Percentiles rank a stretch among this genome's conserved stretches.
Evolutionary conservation across 2,888 invertebrate genomes (phyloP).

Genomic region (Drosophila macrospina): DNA sequence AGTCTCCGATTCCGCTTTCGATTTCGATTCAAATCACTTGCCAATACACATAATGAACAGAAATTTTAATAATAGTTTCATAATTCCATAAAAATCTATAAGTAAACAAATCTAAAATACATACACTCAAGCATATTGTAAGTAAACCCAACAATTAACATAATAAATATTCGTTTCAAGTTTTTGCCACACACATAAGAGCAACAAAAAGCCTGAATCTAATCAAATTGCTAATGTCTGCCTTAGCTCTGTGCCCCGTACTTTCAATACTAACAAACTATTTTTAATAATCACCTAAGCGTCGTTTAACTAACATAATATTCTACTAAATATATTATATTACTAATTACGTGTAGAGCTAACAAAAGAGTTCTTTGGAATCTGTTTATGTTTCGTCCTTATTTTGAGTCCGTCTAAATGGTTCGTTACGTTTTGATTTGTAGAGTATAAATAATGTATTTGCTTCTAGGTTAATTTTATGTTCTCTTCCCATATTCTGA

Average conservation of each 20-base stretch:
- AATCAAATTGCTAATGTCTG: slow-evolving; percentile 53
- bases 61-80: slow-evolving; percentile 53
- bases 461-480: slow-evolving; percentile 65
- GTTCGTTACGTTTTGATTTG: slow-evolving; percentile 58
- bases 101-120: slow-evolving; percentile 39
- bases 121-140: slow-evolving; percentile 73
- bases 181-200: slow-evolving; percentile 51
- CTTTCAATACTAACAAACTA: slow-evolving; percentile 28
- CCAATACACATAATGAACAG: slow-evolving; percentile 21
- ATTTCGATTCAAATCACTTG: slow-evolving; percentile 18
- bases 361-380: slow-evolving; percentile 71
- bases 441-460: slow-evolving; percentile 62
- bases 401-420: slow-evolving; percentile 55
- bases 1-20: slow-evolving; percentile 30
- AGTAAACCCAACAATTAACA: slow-evolving; percentile 70
- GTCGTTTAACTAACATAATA: slow-evolving; percentile 66
- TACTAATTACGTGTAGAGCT: slow-evolving; percentile 49
- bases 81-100: slow-evolving; percentile 36
- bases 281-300: slow-evolving; percentile 44
- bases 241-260: slow-evolving; percentile 45
- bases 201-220: slow-evolving; percentile 63
- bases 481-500: slow-evolving; percentile 10
- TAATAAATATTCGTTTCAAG: slow-evolving; percentile 59
- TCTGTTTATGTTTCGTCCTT: slow-evolving; percentile 52
- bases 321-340: slow-evolving; percentile 9